Base-by-base conservation (phyloP, 2,888 invertebrate species). In the Torymus tubicola region DNA sequence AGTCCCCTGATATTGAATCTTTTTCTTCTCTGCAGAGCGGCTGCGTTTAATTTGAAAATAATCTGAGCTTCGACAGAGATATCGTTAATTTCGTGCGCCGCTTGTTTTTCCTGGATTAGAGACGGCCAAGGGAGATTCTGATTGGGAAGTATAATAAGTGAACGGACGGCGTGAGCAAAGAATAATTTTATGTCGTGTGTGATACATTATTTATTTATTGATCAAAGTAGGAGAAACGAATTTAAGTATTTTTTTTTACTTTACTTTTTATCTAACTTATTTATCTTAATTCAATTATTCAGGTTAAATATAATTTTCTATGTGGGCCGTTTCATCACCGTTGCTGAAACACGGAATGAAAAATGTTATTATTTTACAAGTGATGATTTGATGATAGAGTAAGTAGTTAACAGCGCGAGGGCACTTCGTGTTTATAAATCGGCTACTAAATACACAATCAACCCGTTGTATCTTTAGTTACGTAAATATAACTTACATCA, bases 341-440 rank as follows among this genome's bases (percentile, higher is more conserved):
- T 55, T 72, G 5, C 18, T 53, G 61, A 55, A 74, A 53, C 12
- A 52, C 67, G 31, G 16, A 3, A 18, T 24, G 2, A 31, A 58
- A 18, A 31, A 52, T 52, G 21, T 8, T 63, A 67, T 57, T 75
- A 57, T 31, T 12, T 24, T 50, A 57, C n/a, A 71, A 78, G 78
- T 69, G 81, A 81, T 75, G 77, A 77, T 73, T 73, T 53, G 73
- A 68, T 69, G 73, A 73, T 77, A 69, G 64, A 77, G 69, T 61
- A 73, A 73, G 63, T 58, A 73, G 24, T 69, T 64, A 64, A 65
- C 55, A 72, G 31, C 50, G 4, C 50, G 4, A 67, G 53, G 52
- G 42, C 57, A 57, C 57, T 68, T 76, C 68, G 58, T 68, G 71
- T 76, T 76, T 75, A 69, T 71, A 50, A 75, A 71, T 75, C 64